Evolutionary conservation across 1,140 invertebrate genomes (phyloP), one percentile per base, ranked within the genome.

Genomic region (Drosophila kepulauana): DNA sequence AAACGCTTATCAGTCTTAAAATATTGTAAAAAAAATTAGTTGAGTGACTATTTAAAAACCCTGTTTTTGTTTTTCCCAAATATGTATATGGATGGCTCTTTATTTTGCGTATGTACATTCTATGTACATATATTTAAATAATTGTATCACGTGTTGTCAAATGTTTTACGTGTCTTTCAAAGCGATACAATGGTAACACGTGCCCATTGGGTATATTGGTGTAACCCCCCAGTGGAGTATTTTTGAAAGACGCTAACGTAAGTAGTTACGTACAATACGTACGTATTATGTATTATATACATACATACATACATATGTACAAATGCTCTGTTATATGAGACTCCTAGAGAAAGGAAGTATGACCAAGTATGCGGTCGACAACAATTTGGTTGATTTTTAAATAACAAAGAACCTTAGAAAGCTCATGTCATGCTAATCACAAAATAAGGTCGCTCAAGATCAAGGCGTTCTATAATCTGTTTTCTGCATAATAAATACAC

Each of bases 391-490:
- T 11, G 5, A 66, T 68, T 45, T 43, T 46, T 41, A 56, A 56
- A 66, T 52, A 65, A 64, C 38, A 76, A 71, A 72, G 10, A 72
- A 43, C 63, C 45, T 64, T 48, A 80, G 64, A 64, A 65, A 75
- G 58, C 71, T 56, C 67, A 75, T 81, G 70, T 81, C 70, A 88
- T 81, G 80, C 33, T 75, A 78, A 77, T 79, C 76, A 71, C 58
- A 84, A 88, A 80, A 54, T 54, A 82, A 89, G 84, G 84, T 88
- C 80, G 58, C 13, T n/a, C 70, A 88, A 88, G 84, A 89, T 88
- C 84, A 88, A 88, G 84, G 84, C 73, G 64, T 46, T 64, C 46
- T 58, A 58, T 68, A 82, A 86, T 86, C 81, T 84, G 71, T 43
- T 65, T 72, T 78, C 81, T 78, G 79, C 69, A 84, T 88, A 75